Conservation (phyloP, 1,140 invertebrate species). For the Oppia nitens region DNA sequence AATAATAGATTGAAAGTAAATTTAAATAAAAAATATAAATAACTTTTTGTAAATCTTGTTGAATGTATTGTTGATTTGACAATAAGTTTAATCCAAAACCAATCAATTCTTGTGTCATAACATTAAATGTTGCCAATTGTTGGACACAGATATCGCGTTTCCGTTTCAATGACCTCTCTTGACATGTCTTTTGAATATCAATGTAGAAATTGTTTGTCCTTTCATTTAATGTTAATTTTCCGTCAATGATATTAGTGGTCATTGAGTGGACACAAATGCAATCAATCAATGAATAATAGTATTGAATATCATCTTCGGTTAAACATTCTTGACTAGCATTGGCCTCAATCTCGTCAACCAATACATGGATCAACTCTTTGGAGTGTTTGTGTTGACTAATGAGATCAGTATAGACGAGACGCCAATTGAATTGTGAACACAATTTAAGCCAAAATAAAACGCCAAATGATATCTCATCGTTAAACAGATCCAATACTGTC, state of each 20-base stretch:
- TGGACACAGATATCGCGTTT: not conserved
- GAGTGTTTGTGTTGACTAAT: not conserved
- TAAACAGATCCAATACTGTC: not conserved
- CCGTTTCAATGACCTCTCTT: not conserved
- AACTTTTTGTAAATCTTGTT: no score
- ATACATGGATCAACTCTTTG: not conserved
- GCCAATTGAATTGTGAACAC: not conserved
- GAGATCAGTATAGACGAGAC: not conserved
- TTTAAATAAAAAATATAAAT: no score
- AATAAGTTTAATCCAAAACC: not conserved
- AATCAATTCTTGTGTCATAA: not conserved
- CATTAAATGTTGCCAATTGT: not conserved
- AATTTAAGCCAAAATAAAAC: not conserved
- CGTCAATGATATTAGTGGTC: not conserved
- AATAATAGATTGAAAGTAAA: no score
- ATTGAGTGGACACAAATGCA: not conserved
- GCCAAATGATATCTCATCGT: not conserved
- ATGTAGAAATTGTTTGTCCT: not conserved
- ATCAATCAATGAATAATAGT: not conserved
- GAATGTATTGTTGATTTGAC: no score
- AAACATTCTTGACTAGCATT: not conserved
- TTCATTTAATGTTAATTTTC: not conserved
- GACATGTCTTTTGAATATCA: not conserved
- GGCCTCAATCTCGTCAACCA: not conserved
- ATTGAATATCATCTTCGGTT: not conserved